Evolutionary conservation across 2,113 vertebrate species (phyloP).

Genomic region (Hypocryptadius cinnamomeus): DNA sequence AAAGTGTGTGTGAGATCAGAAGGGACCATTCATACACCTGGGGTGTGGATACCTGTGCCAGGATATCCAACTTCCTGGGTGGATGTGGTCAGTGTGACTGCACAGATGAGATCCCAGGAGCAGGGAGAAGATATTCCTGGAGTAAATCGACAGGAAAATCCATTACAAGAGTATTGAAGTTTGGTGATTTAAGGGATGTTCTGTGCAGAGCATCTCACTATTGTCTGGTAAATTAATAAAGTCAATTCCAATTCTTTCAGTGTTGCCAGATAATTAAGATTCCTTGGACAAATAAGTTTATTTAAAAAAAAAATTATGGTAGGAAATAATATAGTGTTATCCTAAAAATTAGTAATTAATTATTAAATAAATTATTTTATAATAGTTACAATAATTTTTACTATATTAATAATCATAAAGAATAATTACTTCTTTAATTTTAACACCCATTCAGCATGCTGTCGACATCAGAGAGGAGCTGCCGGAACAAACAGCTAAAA

Average conservation of each 20-base stretch:
- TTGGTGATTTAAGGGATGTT: neutral
- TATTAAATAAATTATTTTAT: neutral
- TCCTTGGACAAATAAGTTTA: neutral
- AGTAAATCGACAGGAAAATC: neutral
- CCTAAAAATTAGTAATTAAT: neutral
- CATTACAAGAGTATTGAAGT: neutral
- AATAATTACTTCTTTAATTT: neutral
- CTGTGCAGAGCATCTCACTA: neutral
- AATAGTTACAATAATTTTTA: neutral
- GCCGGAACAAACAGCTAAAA: conserved; percentile 91
- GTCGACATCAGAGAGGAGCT: conserved; percentile 94
- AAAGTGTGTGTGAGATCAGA: neutral
- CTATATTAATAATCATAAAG: neutral
- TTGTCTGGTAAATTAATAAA: neutral
- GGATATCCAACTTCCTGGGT: neutral
- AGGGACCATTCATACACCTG: neutral
- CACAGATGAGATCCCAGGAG: neutral
- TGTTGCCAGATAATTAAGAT: neutral
- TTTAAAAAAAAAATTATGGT: neutral
- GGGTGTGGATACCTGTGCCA: neutral
- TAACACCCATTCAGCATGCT: conserved; percentile 74
- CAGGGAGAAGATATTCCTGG: neutral
- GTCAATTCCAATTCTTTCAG: neutral
- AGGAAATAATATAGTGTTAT: neutral
- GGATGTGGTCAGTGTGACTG: neutral